Evolutionary conservation across 2,888 invertebrate genomes (phyloP).

Genomic region (Polymixis lichenea): DNA sequence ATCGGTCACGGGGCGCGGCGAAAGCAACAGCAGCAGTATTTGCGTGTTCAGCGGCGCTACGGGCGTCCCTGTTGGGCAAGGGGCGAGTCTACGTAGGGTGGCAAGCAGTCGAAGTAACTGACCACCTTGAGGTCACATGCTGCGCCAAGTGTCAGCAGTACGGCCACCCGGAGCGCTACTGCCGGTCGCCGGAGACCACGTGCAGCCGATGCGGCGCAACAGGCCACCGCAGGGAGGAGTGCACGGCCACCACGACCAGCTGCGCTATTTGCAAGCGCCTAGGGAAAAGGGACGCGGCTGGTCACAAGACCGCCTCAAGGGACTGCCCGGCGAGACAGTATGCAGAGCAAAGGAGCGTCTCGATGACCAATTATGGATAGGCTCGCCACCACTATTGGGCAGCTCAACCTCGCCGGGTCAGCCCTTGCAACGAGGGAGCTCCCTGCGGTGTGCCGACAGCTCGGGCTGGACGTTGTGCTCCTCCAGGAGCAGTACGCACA

Average conservation of each 20-base stretch:
- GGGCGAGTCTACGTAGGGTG: constrained; percentile 48
- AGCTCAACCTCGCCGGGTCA: constrained; percentile 60
- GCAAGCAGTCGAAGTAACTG: constrained; percentile 34
- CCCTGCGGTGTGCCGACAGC: constrained; percentile 38
- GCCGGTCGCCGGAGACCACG: constrained; percentile 17
- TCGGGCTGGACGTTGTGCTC: constrained; percentile 55
- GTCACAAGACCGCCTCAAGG: constrained; percentile 46
- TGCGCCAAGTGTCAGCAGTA: constrained; percentile 70
- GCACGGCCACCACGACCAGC: background rate
- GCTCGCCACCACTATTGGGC: constrained; percentile 19
- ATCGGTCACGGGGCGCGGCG: background rate
- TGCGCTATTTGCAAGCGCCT: constrained; percentile 66
- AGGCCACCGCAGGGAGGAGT: constrained; percentile 33
- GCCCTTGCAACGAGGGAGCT: constrained; percentile 58
- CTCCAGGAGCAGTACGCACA: constrained; percentile 64
- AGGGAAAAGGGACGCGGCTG: constrained; percentile 4
- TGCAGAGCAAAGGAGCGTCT: constrained; percentile 42
- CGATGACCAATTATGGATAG: constrained; percentile 45
- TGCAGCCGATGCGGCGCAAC: constrained; percentile 61
- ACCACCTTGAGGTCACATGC: constrained; percentile 55
- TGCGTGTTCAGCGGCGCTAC: background rate
- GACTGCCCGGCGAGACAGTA: constrained; percentile 55
- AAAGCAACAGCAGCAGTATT: fast-evolving
- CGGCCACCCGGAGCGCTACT: constrained; percentile 70
- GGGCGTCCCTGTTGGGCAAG: background rate